A percentile compares a stretch with the other conserved stretches of the same genome.
These are phyloP conservation scores for Copidosoma aretas DNA, from an alignment of 2,888 invertebrate species.

Conservation along the genomic window DNA sequence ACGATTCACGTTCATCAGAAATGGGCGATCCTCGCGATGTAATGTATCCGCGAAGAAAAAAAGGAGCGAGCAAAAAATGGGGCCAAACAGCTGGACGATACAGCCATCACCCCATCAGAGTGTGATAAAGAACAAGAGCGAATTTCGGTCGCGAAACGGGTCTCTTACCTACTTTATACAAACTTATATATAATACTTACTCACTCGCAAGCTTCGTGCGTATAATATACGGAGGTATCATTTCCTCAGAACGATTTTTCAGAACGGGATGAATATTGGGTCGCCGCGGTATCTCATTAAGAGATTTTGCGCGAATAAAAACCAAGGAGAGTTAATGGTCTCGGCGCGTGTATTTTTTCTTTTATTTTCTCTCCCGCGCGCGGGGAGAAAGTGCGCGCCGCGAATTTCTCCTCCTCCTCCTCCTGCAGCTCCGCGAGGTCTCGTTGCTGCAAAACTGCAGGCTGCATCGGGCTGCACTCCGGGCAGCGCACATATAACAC, in stretches of 20 bases:
- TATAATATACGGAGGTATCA: not conserved
- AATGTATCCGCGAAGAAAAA: no score
- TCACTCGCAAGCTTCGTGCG: no score
- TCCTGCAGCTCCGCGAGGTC: not conserved
- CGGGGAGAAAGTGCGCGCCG: not conserved
- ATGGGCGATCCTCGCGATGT: no score
- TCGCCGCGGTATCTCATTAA: not conserved
- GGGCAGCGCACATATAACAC: no score
- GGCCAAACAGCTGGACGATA: no score
- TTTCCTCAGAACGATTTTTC: not conserved
- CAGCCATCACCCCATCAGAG: not conserved
- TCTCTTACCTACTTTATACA: no score
- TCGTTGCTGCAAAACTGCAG: no score
- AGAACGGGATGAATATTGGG: not conserved
- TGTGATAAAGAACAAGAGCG: not conserved
- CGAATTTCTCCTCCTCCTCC: conserved; percentile 14
- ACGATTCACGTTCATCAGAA: no score
- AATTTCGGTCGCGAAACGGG: conserved; percentile 13
- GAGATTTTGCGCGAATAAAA: not conserved
- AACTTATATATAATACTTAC: no score
- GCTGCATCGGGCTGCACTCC: no score
- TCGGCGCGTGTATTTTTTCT: conserved; percentile 1
- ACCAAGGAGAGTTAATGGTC: not conserved
- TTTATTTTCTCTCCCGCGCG: not conserved
- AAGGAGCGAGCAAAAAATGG: no score